A percentile compares a stretch with the other conserved stretches of the same genome.
These are phyloP conservation scores for Margaritifera margaritifera DNA, from an alignment of 2,888 invertebrate genomes.

Conservation along the genomic window DNA sequence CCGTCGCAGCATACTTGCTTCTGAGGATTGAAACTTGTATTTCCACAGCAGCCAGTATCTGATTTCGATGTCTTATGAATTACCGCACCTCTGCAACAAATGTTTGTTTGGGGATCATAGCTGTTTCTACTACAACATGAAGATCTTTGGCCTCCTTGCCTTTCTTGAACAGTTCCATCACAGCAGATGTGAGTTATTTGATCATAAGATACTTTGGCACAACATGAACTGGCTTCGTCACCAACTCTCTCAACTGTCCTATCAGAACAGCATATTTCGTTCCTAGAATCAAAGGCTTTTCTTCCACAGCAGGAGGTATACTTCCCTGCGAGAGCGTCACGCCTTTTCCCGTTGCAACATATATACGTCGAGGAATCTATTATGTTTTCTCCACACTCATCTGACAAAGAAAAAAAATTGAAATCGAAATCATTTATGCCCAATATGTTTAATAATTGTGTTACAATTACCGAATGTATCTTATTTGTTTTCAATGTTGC, in stretches of 20 bases:
- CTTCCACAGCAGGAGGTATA: conserved; percentile 17
- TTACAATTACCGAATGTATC: no score
- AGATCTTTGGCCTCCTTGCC: no score
- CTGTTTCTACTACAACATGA: no score
- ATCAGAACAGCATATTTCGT: conserved; percentile 10
- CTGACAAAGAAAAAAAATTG: conserved; percentile 8
- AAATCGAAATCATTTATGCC: background rate
- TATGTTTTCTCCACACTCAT: conserved; percentile 12
- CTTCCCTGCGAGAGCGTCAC: conserved; percentile 1
- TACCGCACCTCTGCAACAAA: conserved; percentile 18
- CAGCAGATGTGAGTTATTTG: no score
- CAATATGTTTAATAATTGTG: background rate
- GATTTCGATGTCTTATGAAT: background rate
- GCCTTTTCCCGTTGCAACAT: conserved; percentile 27
- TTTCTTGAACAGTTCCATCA: no score
- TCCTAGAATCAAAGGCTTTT: conserved; percentile 9
- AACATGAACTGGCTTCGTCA: no score
- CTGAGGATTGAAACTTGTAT: conserved; percentile 8
- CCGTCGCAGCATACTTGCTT: conserved; percentile 17
- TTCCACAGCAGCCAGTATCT: conserved; percentile 23
- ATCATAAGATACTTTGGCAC: no score
- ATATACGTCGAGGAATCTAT: conserved; percentile 12
- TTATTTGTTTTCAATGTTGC: no score
- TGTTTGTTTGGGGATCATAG: no score
- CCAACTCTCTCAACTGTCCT: no score